phyloP scores from a whole-genome alignment of 2,113 vertebrate species.

The Pimephales promelas region DNA sequence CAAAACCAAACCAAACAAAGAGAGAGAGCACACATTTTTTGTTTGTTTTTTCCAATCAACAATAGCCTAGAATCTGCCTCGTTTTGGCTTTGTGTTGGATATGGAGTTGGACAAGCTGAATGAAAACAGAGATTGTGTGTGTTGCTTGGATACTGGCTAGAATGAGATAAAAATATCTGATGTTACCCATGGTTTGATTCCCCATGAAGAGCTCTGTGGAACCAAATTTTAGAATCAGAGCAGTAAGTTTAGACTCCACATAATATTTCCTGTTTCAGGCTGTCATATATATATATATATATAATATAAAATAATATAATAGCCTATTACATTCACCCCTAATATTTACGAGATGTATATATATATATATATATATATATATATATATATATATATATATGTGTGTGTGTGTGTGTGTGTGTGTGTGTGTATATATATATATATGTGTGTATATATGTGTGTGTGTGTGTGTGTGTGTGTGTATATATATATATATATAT shows the following conservation, averaged over 20 bases:
- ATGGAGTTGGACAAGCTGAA: constrained; percentile 30
- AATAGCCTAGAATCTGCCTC: background rate
- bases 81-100: constrained; percentile 32
- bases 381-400: too few relatives aligned
- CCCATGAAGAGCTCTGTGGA: background rate
- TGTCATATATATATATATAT: background rate
- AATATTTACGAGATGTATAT: too few relatives aligned
- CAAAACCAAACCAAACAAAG: constrained; percentile 23
- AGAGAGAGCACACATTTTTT: background rate
- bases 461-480: too few relatives aligned
- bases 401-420: too few relatives aligned
- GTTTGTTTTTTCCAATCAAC: background rate
- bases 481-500: too few relatives aligned
- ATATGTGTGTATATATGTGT: too few relatives aligned
- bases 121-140: constrained; percentile 31
- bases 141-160: constrained; percentile 26
- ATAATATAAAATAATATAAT: too few relatives aligned
- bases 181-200: constrained; percentile 4
- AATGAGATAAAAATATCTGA: constrained; percentile 32
- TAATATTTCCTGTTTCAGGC: background rate
- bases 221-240: too few relatives aligned
- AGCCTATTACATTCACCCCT: too few relatives aligned
- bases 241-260: too few relatives aligned
- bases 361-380: too few relatives aligned
- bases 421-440: too few relatives aligned